Base-by-base conservation (phyloP, 2,888 invertebrate species). In the Melieria omissa region DNA sequence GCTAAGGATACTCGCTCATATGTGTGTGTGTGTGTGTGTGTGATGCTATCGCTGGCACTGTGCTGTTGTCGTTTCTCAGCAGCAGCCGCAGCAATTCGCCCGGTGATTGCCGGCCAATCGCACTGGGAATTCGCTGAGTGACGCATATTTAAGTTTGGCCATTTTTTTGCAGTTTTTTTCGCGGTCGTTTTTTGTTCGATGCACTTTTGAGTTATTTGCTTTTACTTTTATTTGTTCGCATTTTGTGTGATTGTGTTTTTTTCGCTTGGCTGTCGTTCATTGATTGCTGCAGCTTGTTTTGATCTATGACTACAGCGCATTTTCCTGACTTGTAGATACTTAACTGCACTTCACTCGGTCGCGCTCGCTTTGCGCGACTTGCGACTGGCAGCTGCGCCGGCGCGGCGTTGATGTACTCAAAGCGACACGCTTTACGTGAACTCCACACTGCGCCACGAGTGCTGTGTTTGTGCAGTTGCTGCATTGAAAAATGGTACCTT, bases 321-420 rank as follows among this genome's bases (percentile, higher is more conserved):
- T 67, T 67, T 67, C 61, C 67, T 67, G 67, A 61, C 67, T 67
- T 67, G 67, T 61, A 67, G 67, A 67, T 67, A 67, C 67, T 67
- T 67, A 67, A 67, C 67, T 67, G 60, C 67, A 67, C 60, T 46
- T 67, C 60, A n/a, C 66, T 47, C 29, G 29, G 29, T 46, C 57
- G 66, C 60, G 49, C 47, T 47, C 44, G 55, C 16, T 5, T 55
- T 8, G 16, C 55, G 10, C 16, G 29, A 16, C 16, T 29, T 55
- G 55, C 14, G 29, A 29, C 14, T 14, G 55, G 5, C 7, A 9
- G 8, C 10, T 61, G 61, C n/a, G 8, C 12, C n/a, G 54, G 14
- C n/a, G 54, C n/a, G 54, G 54, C 6, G 52, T 12, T 5, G 9
- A 14, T n/a, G 6, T 12, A 52, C 7, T 12, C 12, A 52, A 14